Evolutionary conservation across 2,797 vertebrate genomes (phyloP), one percentile per base, ranked within the genome.

Genomic region (Phoxinus dragarum): DNA sequence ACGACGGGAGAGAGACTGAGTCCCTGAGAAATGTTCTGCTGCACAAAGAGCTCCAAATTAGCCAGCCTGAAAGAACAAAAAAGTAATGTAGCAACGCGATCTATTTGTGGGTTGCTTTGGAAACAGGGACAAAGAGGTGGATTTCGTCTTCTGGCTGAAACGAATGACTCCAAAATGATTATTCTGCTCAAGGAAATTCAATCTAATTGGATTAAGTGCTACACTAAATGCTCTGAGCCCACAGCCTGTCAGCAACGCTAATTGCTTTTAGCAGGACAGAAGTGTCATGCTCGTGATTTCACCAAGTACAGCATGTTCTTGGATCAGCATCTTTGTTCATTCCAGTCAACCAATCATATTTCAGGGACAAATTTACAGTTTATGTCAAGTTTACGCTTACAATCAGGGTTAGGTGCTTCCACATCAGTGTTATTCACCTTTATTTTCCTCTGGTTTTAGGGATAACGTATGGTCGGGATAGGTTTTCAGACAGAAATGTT

Each of bases 1-100:
- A 99, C 91, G 98, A 98, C 90, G 97, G 99, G 88, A 97, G 94
- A 90, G 97, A 99, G 89, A 94, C 98, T 1, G 93, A 95, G 72
- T 93, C 94, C 0, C 90, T 98, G 87, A 97, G 95, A 93, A 97
- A 93, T 90, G 87, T 93, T 81, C 90, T 99, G 82, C 92, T 91
- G 90, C 97, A 98, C 84, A 96, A 95, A 86, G 94, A 97, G 34
- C 92, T 93, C 71, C 93, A 92, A 80, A 95, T 97, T 40, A 93
- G 95, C 44, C 61, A 92, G 1, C 90, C 98, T 88, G 92, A 97
- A 91, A 95, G 93, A 90, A 95, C 90, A 92, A 89, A 94, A 91
- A 95, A 94, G 95, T 97, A 91, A 91, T 52, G 75, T 84, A 49
- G 27, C 64, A 75, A 74, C n/a, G 36, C 23, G 19, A 34, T 27